Conservation (phyloP, 1,140 invertebrate species). For the Tetranychus cinnabarinus region DNA sequence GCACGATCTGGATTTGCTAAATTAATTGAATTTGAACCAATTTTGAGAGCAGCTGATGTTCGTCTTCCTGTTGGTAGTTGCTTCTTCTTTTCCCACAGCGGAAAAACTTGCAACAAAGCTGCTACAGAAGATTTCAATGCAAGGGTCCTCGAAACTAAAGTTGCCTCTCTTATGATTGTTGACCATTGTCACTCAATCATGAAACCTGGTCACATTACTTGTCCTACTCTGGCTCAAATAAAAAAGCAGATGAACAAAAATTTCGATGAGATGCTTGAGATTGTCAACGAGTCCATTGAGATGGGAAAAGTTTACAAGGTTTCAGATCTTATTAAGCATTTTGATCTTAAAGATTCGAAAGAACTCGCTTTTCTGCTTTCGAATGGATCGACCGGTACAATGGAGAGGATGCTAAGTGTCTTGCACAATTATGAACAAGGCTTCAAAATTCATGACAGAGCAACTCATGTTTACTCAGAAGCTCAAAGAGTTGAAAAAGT, state of each 20-base stretch:
- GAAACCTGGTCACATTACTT: slow-evolving; percentile 9
- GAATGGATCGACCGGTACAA: not conserved
- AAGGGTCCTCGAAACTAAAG: slow-evolving; percentile 73
- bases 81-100: slow-evolving; percentile 82
- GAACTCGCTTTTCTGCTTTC: not conserved
- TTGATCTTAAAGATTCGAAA: not conserved
- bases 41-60: slow-evolving; percentile 44
- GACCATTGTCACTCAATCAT: not conserved
- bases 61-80: slow-evolving; percentile 47
- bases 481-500: slow-evolving; percentile 49
- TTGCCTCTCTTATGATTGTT: slow-evolving; percentile 35
- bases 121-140: slow-evolving; percentile 67
- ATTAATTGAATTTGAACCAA: slow-evolving; percentile 77
- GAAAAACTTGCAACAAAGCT: slow-evolving; percentile 77
- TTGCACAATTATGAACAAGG: not conserved
- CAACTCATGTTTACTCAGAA: slow-evolving; percentile 60
- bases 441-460: slow-evolving; percentile 60
- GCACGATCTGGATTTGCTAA: slow-evolving; percentile 58
- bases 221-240: not conserved
- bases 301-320: too few species aligned
- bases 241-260: not conserved
- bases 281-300: not conserved
- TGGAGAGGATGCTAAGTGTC: not conserved
- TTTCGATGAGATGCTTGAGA: not conserved
- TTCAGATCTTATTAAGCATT: not conserved